Percentiles rank a stretch among this genome's conserved stretches.
phyloP scores from a whole-genome alignment of 1,140 invertebrate genomes.

The Lordiphosa stackelbergi region DNA sequence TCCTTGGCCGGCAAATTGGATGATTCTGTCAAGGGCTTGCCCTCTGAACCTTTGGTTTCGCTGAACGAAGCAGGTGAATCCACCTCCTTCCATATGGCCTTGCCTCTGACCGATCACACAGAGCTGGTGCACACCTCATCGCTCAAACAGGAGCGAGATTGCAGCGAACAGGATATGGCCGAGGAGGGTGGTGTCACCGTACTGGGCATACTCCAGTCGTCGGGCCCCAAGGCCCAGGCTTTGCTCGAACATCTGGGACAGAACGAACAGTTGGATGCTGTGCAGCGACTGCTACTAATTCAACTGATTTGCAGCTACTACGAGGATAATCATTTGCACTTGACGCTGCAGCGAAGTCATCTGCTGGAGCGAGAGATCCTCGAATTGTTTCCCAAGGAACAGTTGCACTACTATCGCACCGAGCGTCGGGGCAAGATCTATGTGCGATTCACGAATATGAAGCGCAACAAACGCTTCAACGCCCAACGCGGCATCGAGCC shows the following conservation, averaged over 20 bases:
- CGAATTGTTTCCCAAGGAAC: conserved; percentile 56
- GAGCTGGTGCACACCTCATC: conserved; percentile 40
- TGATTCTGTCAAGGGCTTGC: conserved; percentile 19
- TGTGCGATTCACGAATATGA: conserved; percentile 68
- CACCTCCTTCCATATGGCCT: conserved; percentile 22
- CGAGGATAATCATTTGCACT: conserved; percentile 59
- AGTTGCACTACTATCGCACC: conserved; percentile 63
- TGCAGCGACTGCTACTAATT: conserved; percentile 55
- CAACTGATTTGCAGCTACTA: conserved; percentile 66
- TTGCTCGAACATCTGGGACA: conserved; percentile 50
- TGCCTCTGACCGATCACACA: conserved; percentile 19
- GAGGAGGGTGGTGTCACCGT: conserved; percentile 49
- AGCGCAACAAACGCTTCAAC: conserved; percentile 53
- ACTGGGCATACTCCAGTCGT: conserved; percentile 48
- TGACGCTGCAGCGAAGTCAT: conserved; percentile 64
- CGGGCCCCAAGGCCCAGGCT: conserved; percentile 33
- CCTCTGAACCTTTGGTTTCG: conserved; percentile 45
- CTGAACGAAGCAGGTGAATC: conserved; percentile 23
- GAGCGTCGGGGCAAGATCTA: conserved; percentile 71
- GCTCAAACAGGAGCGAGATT: conserved; percentile 12
- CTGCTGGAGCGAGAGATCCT: conserved; percentile 64
- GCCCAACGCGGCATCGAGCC: conserved; percentile 27
- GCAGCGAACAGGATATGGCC: conserved; percentile 11
- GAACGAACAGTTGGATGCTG: conserved; percentile 41
- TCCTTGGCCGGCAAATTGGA: conserved; percentile 18